phyloP scores from a whole-genome alignment of 1,140 invertebrate genomes.

The Bombus sibiricus region DNA sequence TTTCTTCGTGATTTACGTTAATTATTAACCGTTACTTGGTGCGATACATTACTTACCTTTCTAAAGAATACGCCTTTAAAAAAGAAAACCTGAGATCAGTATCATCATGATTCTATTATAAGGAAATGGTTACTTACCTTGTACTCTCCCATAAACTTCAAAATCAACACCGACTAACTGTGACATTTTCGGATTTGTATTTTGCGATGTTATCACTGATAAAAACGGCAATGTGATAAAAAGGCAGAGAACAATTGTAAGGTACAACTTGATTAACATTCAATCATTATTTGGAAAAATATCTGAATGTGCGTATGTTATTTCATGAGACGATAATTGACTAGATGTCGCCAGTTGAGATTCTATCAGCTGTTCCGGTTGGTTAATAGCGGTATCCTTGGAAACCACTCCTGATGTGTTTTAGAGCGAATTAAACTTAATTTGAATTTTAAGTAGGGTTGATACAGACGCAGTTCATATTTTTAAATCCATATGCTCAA shows the following conservation, averaged over 20 bases:
- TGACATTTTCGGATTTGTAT: conserved; percentile 59
- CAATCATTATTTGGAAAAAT: conserved; percentile 26
- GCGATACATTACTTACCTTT: conserved; percentile 79
- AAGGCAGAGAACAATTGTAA: background rate
- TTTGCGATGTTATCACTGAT: background rate
- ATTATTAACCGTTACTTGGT: background rate
- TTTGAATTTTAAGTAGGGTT: background rate
- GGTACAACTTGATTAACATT: background rate
- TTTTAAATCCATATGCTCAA: background rate
- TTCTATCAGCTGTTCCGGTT: conserved; percentile 47
- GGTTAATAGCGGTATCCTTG: conserved; percentile 44
- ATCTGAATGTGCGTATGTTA: background rate
- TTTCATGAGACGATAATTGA: background rate
- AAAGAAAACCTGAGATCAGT: conserved; percentile 21
- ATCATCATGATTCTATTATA: background rate
- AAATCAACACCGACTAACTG: conserved; percentile 83
- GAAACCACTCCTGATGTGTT: conserved; percentile 32
- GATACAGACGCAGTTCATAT: background rate
- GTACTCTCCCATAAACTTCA: conserved; percentile 86
- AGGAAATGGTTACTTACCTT: conserved; percentile 78
- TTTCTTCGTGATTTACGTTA: background rate
- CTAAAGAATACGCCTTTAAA: conserved; percentile 85
- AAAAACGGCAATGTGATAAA: background rate
- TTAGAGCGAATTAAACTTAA: conserved; percentile 25
- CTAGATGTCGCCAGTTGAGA: conserved; percentile 50